Evolutionary conservation across 2,888 invertebrate species (phyloP).

Genomic region (Dioctria rufipes): DNA sequence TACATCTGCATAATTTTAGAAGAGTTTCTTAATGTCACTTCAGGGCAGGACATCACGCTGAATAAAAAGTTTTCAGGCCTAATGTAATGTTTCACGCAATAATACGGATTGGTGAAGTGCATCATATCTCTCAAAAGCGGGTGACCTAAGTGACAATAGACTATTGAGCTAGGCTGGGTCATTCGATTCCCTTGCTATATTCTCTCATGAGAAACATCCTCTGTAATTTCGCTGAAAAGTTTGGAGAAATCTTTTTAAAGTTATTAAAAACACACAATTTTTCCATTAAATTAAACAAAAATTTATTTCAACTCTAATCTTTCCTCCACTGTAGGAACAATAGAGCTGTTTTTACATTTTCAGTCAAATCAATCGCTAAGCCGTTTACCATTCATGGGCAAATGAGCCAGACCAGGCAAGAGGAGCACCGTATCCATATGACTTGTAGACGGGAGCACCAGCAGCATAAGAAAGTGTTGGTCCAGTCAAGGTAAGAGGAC

Average conservation of each 20-base stretch:
- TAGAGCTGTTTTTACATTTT: slow-evolving; percentile 36
- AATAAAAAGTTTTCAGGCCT: too few relatives aligned
- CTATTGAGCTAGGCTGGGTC: too few relatives aligned
- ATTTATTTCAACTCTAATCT: slow-evolving; percentile 50
- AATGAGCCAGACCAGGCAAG: slow-evolving; percentile 1
- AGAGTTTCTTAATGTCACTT: too few relatives aligned
- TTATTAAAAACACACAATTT: neutral
- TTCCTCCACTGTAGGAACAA: slow-evolving; percentile 30
- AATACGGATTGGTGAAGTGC: too few relatives aligned
- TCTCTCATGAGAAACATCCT: too few relatives aligned
- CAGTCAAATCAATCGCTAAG: slow-evolving; percentile 22
- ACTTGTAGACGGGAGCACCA: neutral
- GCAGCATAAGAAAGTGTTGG: neutral
- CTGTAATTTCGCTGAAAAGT: too few relatives aligned
- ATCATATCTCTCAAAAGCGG: too few relatives aligned
- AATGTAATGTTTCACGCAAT: too few relatives aligned
- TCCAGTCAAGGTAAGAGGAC: neutral
- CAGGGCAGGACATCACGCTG: too few relatives aligned
- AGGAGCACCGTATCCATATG: slow-evolving; percentile 7
- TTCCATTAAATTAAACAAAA: slow-evolving; percentile 26
- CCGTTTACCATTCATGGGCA: slow-evolving; percentile 43
- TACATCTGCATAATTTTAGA: too few relatives aligned
- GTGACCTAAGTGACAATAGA: too few relatives aligned
- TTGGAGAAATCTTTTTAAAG: neutral
- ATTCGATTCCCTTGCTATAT: too few relatives aligned